Base-by-base conservation (phyloP, 2,797 vertebrate species). In the Anguilla marmorata region DNA sequence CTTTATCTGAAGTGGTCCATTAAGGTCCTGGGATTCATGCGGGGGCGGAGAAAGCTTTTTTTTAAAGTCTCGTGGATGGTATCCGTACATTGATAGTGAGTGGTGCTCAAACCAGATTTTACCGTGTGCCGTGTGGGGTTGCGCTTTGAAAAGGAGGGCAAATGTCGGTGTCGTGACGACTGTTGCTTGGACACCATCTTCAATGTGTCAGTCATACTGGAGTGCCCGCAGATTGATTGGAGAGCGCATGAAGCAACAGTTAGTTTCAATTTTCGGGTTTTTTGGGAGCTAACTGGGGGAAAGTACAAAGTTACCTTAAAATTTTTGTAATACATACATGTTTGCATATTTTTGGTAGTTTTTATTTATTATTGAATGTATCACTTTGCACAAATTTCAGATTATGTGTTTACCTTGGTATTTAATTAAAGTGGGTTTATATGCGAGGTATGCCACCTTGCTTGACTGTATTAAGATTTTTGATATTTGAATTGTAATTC, bases 171-270 rank as follows among this genome's bases (percentile, higher is more conserved):
- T 80, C 76, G 33, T 80, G 76, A 80, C 41, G 19, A 80, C 16
- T 21, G 37, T 80, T 80, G 76, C 76, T 80, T 45, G 76, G 76
- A 80, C 76, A 80, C 76, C 76, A 24, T 48, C 76, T 21, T 19
- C 33, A 80, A 19, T 24, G 16, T 45, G 37, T 45, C 76, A 80
- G 6, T 80, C 21, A 24, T 45, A 16, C 76, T 80, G 41, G 4
- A 80, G 33, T 80, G 16, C 3, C 19, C 9, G 76, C 19, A 80
- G 16, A 80, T 45, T 16, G 76, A 80, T 5, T 41, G 24, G 33
- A 41, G 0, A 74, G 41, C 37, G 9, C 33, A 80, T 24, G 19
- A 1, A 41, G 30, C 33, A 48, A 45, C 76, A 45, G 76, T 8
- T 24, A 48, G 5, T 41, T 24, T 8, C 21, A 80, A 48, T 1